A percentile compares a stretch with the other conserved stretches of the same genome.
These are phyloP conservation scores for Drosophila austrosaltans DNA, from an alignment of 2,888 invertebrate genomes.

Conservation along the genomic window DNA sequence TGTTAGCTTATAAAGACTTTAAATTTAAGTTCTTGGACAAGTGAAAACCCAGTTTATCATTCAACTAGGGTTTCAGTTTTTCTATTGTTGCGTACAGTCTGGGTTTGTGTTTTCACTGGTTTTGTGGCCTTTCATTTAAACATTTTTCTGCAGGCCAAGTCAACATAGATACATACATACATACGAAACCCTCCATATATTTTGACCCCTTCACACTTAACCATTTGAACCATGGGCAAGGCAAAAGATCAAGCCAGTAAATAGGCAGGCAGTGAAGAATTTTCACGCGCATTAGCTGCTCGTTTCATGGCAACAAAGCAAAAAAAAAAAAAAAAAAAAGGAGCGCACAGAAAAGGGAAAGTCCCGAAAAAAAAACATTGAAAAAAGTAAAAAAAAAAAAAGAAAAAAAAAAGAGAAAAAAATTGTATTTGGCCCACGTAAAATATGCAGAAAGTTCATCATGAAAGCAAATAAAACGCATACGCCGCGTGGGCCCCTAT, in stretches of 20 bases:
- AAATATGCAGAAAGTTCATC: slow-evolving; percentile 67
- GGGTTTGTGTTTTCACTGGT: neutral
- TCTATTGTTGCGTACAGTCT: neutral
- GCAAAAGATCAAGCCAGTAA: slow-evolving; percentile 22
- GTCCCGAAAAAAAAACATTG: slow-evolving; percentile 5
- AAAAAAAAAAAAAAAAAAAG: neutral
- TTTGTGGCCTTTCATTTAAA: neutral
- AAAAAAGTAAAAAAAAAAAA: neutral
- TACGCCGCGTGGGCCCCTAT: slow-evolving; percentile 63
- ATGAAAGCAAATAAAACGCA: slow-evolving; percentile 72
- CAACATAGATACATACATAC: slow-evolving; percentile 13
- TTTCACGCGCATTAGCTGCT: slow-evolving; percentile 61
- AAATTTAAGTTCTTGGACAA: neutral
- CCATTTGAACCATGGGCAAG: slow-evolving; percentile 25
- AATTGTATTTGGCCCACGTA: slow-evolving; percentile 42
- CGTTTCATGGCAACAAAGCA: slow-evolving; percentile 25
- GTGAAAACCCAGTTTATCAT: no score
- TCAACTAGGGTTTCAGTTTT: neutral
- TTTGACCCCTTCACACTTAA: slow-evolving; percentile 27
- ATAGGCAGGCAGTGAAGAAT: slow-evolving; percentile 30
- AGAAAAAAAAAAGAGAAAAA: slow-evolving; percentile 1
- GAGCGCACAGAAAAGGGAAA: slow-evolving; percentile 4
- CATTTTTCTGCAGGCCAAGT: slow-evolving; percentile 15
- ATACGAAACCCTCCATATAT: neutral
- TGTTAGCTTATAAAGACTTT: slow-evolving; percentile 1